These are phyloP conservation scores for Diglossa cyanea DNA, from an alignment of 2,797 vertebrate species.

Conservation along the genomic window DNA sequence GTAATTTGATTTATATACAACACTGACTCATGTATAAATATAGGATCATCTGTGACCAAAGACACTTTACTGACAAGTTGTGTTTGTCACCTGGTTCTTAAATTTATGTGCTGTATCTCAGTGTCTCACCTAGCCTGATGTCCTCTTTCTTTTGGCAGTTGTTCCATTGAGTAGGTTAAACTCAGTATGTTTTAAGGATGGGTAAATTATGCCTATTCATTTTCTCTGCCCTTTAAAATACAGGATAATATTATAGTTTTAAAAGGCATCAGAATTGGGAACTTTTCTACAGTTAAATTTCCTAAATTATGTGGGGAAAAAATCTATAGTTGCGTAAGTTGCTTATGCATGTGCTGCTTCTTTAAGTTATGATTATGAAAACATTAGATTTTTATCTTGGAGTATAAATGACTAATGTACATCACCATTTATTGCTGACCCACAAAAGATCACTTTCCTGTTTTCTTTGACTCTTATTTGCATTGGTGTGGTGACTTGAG, in stretches of 20 bases:
- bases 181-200: neutral
- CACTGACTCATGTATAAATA: neutral
- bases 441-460: neutral
- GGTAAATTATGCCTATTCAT: neutral
- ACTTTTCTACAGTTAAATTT: neutral
- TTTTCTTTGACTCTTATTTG: neutral
- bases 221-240: neutral
- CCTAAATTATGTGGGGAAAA: neutral
- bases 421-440: neutral
- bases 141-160: neutral
- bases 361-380: slow-evolving; percentile 1
- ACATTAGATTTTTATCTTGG: neutral
- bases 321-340: neutral
- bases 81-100: neutral
- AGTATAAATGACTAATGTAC: neutral
- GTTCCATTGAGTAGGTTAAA: neutral
- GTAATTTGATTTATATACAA: neutral
- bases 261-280: neutral
- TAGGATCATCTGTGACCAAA: neutral
- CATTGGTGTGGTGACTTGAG: neutral
- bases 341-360: neutral
- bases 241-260: neutral
- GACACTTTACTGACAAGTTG: neutral
- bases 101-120: neutral
- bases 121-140: neutral